Percentiles rank a stretch among this genome's conserved stretches.
Conservation (phyloP, 2,888 invertebrate genomes). For the Eupeodes luniger region DNA sequence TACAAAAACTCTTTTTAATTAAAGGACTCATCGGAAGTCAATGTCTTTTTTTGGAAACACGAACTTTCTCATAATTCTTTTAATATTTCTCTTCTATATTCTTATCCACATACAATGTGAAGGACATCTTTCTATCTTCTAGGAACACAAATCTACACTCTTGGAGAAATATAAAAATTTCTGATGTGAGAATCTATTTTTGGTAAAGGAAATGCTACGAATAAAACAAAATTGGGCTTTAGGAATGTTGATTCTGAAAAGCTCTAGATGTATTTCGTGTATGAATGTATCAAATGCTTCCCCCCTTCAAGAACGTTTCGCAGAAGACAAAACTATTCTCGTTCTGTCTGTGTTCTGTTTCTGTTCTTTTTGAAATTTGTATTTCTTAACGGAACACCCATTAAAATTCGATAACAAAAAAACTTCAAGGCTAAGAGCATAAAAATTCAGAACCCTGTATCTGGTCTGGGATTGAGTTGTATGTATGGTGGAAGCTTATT, state of each 20-base stretch:
- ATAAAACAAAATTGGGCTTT: conserved; percentile 26
- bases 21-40: conserved; percentile 13
- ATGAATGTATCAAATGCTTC: neutral
- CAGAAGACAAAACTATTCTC: conserved; percentile 4
- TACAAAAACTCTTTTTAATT: neutral
- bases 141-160: neutral
- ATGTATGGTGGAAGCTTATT: conserved; percentile 13
- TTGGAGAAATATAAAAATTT: neutral
- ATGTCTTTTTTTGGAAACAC: neutral
- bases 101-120: neutral
- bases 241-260: conserved; percentile 47
- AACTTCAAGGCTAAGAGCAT: conserved; percentile 74
- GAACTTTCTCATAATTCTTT: no score
- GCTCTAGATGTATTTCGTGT: neutral
- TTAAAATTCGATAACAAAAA: conserved; percentile 65
- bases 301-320: neutral
- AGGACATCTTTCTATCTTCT: conserved; percentile 3
- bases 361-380: conserved; percentile 52
- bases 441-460: conserved; percentile 47
- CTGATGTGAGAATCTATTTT: conserved; percentile 61
- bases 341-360: conserved; percentile 44
- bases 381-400: conserved; percentile 61
- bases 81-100: no score
- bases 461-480: conserved; percentile 15
- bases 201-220: conserved; percentile 49